Evolutionary conservation across 2,113 vertebrate species (phyloP).

Genomic region (Miniopterus natalensis): DNA sequence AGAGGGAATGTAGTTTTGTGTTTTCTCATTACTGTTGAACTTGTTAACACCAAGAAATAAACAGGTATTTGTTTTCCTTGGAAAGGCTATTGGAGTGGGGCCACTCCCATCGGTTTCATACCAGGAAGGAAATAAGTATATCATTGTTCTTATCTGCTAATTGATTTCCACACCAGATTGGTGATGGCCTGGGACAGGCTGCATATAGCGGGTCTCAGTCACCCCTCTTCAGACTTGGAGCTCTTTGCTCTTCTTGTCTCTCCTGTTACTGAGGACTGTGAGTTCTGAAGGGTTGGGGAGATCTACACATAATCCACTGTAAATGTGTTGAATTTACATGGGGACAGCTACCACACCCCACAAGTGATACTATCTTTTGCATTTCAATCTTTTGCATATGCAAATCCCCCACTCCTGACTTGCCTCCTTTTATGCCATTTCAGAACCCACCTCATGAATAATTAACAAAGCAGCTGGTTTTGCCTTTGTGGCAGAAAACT

Average conservation of each 20-base stretch:
- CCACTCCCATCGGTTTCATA: fast-evolving
- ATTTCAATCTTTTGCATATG: slow-evolving; percentile 80
- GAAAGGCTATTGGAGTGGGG: neutral
- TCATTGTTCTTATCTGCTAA: neutral
- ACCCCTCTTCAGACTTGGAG: neutral
- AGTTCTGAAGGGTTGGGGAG: neutral
- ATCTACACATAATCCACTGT: fast-evolving
- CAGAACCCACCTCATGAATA: slow-evolving; percentile 86
- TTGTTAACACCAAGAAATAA: neutral
- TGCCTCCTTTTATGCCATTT: slow-evolving; percentile 78
- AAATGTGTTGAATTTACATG: neutral
- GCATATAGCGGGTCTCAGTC: neutral
- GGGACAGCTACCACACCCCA: neutral
- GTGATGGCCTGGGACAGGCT: too few species aligned
- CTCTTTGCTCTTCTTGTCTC: neutral
- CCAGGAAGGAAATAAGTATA: neutral
- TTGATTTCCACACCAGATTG: neutral
- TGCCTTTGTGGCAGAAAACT: slow-evolving; percentile 86
- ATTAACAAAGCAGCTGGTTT: slow-evolving; percentile 88
- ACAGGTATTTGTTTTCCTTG: neutral
- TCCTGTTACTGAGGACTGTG: neutral
- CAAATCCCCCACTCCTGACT: slow-evolving; percentile 80
- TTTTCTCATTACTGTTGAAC: neutral
- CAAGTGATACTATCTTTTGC: slow-evolving; percentile 7
- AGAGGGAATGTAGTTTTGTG: neutral